These are phyloP conservation scores for Xanthorhoe designata DNA, from an alignment of 2,888 invertebrate species.

Conservation along the genomic window DNA sequence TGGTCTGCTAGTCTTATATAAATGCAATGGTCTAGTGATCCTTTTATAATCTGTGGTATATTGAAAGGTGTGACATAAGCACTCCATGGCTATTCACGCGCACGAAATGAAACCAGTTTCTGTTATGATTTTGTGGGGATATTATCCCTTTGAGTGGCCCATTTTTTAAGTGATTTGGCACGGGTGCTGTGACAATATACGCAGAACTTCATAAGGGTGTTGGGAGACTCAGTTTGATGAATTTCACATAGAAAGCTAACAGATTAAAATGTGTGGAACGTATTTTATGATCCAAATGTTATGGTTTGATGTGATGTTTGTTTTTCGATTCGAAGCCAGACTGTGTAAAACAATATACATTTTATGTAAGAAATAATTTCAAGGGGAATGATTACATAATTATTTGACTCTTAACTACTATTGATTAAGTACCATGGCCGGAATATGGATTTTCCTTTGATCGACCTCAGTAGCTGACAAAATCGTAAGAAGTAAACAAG, in stretches of 20 bases:
- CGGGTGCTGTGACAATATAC: slow-evolving; percentile 53
- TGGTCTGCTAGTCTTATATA: no score
- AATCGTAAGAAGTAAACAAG: no score
- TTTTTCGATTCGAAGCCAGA: background rate
- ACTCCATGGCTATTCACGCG: slow-evolving; percentile 71
- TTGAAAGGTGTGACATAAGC: slow-evolving; percentile 78
- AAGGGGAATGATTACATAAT: no score
- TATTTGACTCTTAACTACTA: no score
- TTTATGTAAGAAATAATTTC: no score
- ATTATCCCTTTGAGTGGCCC: slow-evolving; percentile 63
- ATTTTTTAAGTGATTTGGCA: slow-evolving; percentile 59
- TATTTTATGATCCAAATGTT: slow-evolving; percentile 6
- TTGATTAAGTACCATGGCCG: no score
- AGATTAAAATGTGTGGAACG: slow-evolving; percentile 1
- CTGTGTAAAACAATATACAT: no score
- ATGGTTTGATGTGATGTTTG: background rate
- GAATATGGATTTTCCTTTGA: no score
- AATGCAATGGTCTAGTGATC: no score
- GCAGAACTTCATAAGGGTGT: slow-evolving; percentile 27
- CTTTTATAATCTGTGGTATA: slow-evolving; percentile 34
- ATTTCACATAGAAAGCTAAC: slow-evolving; percentile 24
- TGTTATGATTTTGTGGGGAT: slow-evolving; percentile 68
- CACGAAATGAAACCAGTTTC: slow-evolving; percentile 70
- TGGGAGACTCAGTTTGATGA: slow-evolving; percentile 24
- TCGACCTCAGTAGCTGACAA: no score